phyloP scores from a whole-genome alignment of 2,113 vertebrate genomes.

The Cichladusa arquata region DNA sequence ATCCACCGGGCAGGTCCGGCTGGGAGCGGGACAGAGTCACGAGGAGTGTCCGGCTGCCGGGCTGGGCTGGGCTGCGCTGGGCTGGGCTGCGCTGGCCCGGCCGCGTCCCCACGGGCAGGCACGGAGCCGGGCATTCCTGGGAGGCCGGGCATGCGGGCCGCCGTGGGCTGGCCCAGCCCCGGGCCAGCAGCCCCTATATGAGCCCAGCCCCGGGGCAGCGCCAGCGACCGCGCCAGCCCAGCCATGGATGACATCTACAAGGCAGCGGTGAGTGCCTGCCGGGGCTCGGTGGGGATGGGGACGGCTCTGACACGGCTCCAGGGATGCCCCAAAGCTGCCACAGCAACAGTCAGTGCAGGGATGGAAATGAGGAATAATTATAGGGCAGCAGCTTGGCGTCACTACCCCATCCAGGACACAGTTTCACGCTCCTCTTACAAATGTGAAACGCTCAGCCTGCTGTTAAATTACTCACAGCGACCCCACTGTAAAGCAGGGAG shows the following conservation, averaged over 20 bases:
- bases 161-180: not conserved
- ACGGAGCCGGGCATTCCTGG: not conserved
- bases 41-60: not conserved
- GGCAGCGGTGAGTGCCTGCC: constrained; percentile 77
- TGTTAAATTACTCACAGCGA: not conserved
- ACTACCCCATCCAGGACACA: not conserved
- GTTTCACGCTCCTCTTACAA: not conserved
- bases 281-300: not conserved
- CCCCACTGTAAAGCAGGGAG: not conserved
- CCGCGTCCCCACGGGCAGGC: not conserved
- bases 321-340: not conserved
- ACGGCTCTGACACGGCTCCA: accelerated
- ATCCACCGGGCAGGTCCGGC: no score
- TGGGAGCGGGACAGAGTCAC: not conserved
- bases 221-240: not conserved
- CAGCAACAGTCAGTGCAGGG: not conserved
- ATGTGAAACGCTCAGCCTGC: not conserved
- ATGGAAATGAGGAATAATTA: not conserved
- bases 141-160: not conserved
- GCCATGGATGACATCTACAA: constrained; percentile 88
- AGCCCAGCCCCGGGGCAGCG: constrained; percentile 18
- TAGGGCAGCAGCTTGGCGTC: not conserved
- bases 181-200: constrained; percentile 46
- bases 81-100: not conserved
- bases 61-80: no score